Base-by-base conservation (phyloP, 23 tunicate genomes). In the Ascidia mentula region DNA sequence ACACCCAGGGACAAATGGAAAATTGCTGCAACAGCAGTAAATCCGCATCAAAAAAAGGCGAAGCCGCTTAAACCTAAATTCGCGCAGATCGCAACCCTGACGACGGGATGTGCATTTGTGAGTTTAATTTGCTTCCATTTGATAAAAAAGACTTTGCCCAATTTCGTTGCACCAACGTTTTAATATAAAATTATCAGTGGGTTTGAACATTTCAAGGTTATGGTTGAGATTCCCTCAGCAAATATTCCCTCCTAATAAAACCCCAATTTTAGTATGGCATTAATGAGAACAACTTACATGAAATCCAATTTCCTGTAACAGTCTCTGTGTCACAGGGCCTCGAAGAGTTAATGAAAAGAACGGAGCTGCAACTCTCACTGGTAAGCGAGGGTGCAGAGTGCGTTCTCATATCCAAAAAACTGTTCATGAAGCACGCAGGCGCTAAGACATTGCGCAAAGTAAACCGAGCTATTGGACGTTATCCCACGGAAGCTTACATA, bases 291-390 rank as follows among this genome's bases (percentile, higher is more conserved):
- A n/a, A n/a, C n/a, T n/a, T n/a, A n/a, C n/a, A n/a, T n/a, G n/a
- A n/a, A n/a, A n/a, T n/a, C n/a, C n/a, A n/a, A n/a, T n/a, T n/a
- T n/a, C n/a, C n/a, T n/a, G n/a, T n/a, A n/a, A n/a, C n/a, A n/a
- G n/a, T n/a, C n/a, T n/a, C n/a, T n/a, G n/a, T n/a, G n/a, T n/a
- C 4, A 0, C 45, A 88, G 93, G 93, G 93, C 31, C 36, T 88
- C 17, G 93, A 88, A 72, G 93, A 88, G 59, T 38, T 88, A 87
- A 88, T 88, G 93, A 42, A 77, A 33, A 37, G 93, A 72, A 88
- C 93, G 15, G 59, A 82, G 31, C 80, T 88, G 1, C 76, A 46
- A 35, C 75, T 88, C 7, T 73, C 93, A 8, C 72, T 88, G 75
- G 59, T 88, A 35, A 82, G 87, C 70, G 82, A 88, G 3, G 93